Percentiles rank a stretch among this genome's conserved stretches.
phyloP scores from a whole-genome alignment of 2,113 vertebrate species.

The Indicator indicator region DNA sequence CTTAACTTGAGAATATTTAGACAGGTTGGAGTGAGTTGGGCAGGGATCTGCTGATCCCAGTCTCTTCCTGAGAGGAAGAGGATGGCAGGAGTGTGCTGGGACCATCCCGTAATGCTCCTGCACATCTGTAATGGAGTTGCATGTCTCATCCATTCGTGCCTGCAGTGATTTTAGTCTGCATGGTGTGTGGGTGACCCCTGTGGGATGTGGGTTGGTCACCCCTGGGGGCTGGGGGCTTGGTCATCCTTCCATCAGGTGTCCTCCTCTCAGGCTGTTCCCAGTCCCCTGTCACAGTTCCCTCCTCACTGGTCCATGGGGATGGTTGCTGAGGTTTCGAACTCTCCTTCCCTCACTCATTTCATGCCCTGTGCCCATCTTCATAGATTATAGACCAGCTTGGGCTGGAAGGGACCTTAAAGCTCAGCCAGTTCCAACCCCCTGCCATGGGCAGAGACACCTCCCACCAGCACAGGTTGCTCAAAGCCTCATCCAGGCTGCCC shows the following conservation, averaged over 20 bases:
- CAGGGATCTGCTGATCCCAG: background rate
- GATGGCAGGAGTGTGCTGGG: background rate
- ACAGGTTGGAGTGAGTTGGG: rapidly evolving
- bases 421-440: too few relatives aligned
- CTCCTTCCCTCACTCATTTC: background rate
- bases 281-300: background rate
- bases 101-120: background rate
- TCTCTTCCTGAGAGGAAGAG: background rate
- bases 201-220: too few relatives aligned
- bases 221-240: too few relatives aligned
- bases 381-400: too few relatives aligned
- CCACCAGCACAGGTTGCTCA: too few relatives aligned
- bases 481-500: too few relatives aligned
- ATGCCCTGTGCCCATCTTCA: too few relatives aligned
- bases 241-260: background rate
- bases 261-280: background rate
- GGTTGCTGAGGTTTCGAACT: background rate
- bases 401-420: too few relatives aligned
- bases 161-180: rapidly evolving
- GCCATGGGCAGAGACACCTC: too few relatives aligned
- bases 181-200: rapidly evolving
- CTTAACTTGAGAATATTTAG: background rate
- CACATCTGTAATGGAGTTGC: rapidly evolving
- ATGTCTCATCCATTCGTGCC: rapidly evolving
- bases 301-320: background rate